These are phyloP conservation scores for Lottia scabra DNA, from an alignment of 2,888 invertebrate genomes.

Conservation along the genomic window DNA sequence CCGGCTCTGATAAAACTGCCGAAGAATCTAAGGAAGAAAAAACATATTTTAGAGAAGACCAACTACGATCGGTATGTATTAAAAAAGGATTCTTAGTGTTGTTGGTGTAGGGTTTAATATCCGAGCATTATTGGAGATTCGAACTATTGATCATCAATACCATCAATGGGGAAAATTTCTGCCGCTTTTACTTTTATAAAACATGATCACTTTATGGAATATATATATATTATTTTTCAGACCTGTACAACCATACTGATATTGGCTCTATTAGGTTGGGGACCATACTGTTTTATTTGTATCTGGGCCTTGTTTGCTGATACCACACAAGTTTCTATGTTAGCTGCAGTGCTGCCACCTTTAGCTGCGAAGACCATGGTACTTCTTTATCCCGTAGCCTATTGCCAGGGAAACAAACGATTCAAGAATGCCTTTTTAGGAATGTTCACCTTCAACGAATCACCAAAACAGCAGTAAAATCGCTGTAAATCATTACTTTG, in stretches of 20 bases:
- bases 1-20: too few relatives aligned
- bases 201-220: background rate
- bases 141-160: too few relatives aligned
- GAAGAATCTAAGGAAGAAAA: too few relatives aligned
- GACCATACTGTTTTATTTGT: constrained; percentile 44
- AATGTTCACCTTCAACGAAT: background rate
- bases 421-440: constrained; percentile 22
- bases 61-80: constrained; percentile 26
- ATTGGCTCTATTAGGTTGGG: constrained; percentile 44
- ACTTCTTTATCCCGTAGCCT: constrained; percentile 30
- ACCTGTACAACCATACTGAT: constrained; percentile 39
- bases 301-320: constrained; percentile 35
- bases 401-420: constrained; percentile 25
- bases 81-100: background rate
- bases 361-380: constrained; percentile 32
- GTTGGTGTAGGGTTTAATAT: too few relatives aligned
- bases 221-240: constrained; percentile 25
- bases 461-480: background rate
- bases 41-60: constrained; percentile 21
- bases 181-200: background rate
- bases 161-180: too few relatives aligned
- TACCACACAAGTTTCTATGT: constrained; percentile 27
- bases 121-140: too few relatives aligned
- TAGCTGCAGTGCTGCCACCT: constrained; percentile 32
- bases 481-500: too few relatives aligned